These are phyloP conservation scores for Syrphus vitripennis DNA, from an alignment of 2,888 invertebrate genomes.

Conservation along the genomic window DNA sequence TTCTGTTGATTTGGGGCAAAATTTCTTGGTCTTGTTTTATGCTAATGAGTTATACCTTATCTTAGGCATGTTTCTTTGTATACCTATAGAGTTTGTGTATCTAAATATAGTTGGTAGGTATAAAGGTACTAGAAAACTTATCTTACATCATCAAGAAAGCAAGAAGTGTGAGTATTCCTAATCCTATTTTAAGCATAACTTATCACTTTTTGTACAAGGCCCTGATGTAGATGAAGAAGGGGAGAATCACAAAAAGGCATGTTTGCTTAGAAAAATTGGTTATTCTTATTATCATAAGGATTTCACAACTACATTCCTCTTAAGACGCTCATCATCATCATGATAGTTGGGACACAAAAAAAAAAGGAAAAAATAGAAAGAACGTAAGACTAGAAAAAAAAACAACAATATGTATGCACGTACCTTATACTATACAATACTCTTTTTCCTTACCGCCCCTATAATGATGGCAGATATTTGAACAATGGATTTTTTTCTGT, in stretches of 20 bases:
- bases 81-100: not conserved
- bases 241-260: not conserved
- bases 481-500: constrained; percentile 60
- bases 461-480: constrained; percentile 66
- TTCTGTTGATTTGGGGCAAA: not conserved
- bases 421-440: no score
- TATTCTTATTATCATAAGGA: constrained; percentile 36
- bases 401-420: constrained; percentile 38
- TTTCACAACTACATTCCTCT: constrained; percentile 53
- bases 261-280: constrained; percentile 31
- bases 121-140: not conserved
- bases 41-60: constrained; percentile 1
- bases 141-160: not conserved
- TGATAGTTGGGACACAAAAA: constrained; percentile 15
- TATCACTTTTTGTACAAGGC: not conserved
- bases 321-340: constrained; percentile 66
- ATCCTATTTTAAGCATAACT: constrained; percentile 27
- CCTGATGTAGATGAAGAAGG: not conserved
- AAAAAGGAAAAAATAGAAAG: not conserved
- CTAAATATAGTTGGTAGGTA: no score
- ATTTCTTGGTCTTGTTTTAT: not conserved
- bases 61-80: not conserved
- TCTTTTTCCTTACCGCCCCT: constrained; percentile 54
- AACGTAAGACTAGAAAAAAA: not conserved
- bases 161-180: not conserved